A percentile compares a stretch with the other conserved stretches of the same genome.
Evolutionary conservation across 2,113 vertebrate species (phyloP).

Genomic region (Oxyura jamaicensis): DNA sequence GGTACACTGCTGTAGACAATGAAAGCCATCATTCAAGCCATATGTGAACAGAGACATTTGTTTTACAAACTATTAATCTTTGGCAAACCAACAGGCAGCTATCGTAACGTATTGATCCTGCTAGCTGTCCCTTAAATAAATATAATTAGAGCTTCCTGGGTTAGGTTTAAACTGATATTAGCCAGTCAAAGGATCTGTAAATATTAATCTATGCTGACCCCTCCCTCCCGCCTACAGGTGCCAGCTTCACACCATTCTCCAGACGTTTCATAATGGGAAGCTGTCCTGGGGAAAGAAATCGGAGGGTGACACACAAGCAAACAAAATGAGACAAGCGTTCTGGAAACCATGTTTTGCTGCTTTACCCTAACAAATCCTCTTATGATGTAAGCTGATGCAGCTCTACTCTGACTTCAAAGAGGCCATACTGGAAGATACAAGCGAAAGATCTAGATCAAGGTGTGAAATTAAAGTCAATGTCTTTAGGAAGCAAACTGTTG

Average conservation of each 20-base stretch:
- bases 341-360: slow-evolving; percentile 5
- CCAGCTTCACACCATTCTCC: slow-evolving; percentile 47
- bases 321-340: background rate
- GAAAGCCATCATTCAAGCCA: slow-evolving; percentile 66
- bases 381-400: background rate
- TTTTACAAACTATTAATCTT: slow-evolving; percentile 74
- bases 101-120: slow-evolving; percentile 69
- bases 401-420: background rate
- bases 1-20: slow-evolving; percentile 24
- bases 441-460: background rate
- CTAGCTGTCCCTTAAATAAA: slow-evolving; percentile 65
- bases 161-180: slow-evolving; percentile 66
- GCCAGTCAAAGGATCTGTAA: slow-evolving; percentile 50
- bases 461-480: background rate
- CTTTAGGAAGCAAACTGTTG: background rate
- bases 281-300: background rate
- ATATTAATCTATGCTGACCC: slow-evolving; percentile 57
- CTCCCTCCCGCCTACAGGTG: slow-evolving; percentile 38
- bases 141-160: slow-evolving; percentile 62
- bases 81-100: slow-evolving; percentile 70
- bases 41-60: slow-evolving; percentile 71
- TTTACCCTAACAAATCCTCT: background rate
- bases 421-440: background rate
- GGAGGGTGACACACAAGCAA: slow-evolving; percentile 1
- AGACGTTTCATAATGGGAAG: slow-evolving; percentile 38